phyloP scores from a whole-genome alignment of 2,113 vertebrate species.

The Tachuris rubrigastra region DNA sequence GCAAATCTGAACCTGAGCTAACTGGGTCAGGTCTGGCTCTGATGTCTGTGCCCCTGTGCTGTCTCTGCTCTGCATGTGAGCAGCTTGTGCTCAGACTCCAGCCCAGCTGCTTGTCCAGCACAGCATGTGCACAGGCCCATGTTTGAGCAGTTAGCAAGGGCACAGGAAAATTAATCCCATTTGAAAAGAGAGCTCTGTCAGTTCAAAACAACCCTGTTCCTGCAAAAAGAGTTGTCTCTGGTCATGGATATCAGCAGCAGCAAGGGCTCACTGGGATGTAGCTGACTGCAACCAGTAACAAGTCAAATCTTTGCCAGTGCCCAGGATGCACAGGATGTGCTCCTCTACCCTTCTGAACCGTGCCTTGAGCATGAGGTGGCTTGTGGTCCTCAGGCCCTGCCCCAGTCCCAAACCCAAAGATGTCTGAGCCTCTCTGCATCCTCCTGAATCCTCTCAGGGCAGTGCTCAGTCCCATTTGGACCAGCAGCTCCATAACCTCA shows the following conservation, averaged over 20 bases:
- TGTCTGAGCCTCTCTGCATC: background rate
- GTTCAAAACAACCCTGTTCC: background rate
- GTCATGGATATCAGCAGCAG: background rate
- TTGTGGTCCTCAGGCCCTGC: background rate
- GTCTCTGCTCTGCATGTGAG: background rate
- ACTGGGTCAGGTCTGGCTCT: background rate
- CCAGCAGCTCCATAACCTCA: slow-evolving; percentile 52
- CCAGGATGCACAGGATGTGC: background rate
- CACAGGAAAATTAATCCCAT: background rate
- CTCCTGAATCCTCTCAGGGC: background rate
- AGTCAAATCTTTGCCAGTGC: background rate
- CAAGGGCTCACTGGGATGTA: background rate
- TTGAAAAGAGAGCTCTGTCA: background rate
- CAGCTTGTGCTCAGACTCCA: background rate
- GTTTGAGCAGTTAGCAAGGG: background rate
- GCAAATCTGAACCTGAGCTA: background rate
- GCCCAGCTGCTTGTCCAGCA: background rate
- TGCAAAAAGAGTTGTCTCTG: background rate
- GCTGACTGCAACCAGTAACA: background rate
- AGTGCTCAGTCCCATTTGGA: background rate
- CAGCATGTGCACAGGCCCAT: accelerated
- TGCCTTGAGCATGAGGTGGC: background rate
- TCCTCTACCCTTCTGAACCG: background rate
- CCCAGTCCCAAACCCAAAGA: background rate
- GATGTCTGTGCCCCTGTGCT: accelerated